A percentile compares a stretch with the other conserved stretches of the same genome.
phyloP scores from a whole-genome alignment of 2,888 invertebrate genomes.

The Drosophila siamana region DNA sequence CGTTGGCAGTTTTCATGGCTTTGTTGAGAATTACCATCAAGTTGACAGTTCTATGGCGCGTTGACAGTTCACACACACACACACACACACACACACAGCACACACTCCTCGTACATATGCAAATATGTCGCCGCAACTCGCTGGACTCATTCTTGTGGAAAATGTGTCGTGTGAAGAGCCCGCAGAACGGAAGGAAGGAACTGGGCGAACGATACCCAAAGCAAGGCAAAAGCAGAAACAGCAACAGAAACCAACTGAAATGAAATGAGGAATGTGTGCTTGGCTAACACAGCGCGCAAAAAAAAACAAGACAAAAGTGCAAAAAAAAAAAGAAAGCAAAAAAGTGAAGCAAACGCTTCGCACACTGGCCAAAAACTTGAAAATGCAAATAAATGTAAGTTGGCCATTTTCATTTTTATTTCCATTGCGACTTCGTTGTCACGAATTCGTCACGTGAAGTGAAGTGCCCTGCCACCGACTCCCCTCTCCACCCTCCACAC shows the following conservation, averaged over 20 bases:
- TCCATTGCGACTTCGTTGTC: conserved; percentile 48
- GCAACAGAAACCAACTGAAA: conserved; percentile 38
- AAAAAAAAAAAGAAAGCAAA: conserved; percentile 1
- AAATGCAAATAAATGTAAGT: conserved; percentile 81
- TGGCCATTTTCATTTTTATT: conserved; percentile 67
- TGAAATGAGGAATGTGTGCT: conserved; percentile 76
- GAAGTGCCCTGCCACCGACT: conserved; percentile 3
- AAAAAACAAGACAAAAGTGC: conserved; percentile 13
- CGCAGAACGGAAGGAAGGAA: conserved; percentile 79
- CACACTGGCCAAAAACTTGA: conserved; percentile 66
- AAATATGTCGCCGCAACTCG: conserved; percentile 71
- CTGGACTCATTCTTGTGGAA: conserved; percentile 77
- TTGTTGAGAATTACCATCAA: conserved; percentile 81
- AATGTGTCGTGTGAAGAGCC: conserved; percentile 70
- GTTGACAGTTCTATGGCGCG: conserved; percentile 84
- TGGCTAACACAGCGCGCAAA: conserved; percentile 25
- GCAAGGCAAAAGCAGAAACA: conserved; percentile 19
- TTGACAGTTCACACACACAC: conserved; percentile 78
- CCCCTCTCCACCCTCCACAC: conserved; percentile 2
- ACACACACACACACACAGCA: conserved; percentile 28
- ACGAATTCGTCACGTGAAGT: conserved; percentile 78
- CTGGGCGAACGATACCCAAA: conserved; percentile 53
- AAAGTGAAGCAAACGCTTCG: conserved; percentile 20
- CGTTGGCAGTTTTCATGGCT: conserved; percentile 74
- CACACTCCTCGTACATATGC: conserved; percentile 66